These are phyloP conservation scores for Catostylus mosaicus DNA, from an alignment of 30 jellyfish, hydroid and myxozoan species.

Conservation along the genomic window DNA sequence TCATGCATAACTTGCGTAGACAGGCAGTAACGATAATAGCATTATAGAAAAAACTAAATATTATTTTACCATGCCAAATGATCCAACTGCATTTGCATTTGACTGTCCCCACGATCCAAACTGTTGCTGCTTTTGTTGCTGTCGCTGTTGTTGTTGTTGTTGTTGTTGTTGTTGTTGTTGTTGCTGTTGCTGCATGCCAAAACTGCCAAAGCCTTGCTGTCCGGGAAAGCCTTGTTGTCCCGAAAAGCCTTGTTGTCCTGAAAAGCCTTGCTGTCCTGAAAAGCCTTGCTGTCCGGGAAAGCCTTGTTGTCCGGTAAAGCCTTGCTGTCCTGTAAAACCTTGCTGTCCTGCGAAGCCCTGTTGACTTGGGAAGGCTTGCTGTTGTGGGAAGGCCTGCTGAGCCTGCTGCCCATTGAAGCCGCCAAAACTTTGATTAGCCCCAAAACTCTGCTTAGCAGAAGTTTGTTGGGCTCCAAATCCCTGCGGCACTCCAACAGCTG, in stretches of 20 bases:
- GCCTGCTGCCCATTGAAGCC: slow-evolving; percentile 1
- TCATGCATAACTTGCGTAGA: too few relatives aligned
- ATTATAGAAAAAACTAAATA: not conserved
- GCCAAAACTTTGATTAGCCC: slow-evolving; percentile 37
- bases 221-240: not conserved
- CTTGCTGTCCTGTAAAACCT: not conserved
- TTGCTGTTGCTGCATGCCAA: slow-evolving; percentile 29
- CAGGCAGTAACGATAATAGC: too few relatives aligned
- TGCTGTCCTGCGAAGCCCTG: slow-evolving; percentile 10
- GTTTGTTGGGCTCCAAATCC: slow-evolving; percentile 54
- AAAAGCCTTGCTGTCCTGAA: not conserved
- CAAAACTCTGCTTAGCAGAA: slow-evolving; percentile 32
- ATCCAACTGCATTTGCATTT: slow-evolving; percentile 30
- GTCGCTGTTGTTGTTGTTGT: slow-evolving; percentile 42
- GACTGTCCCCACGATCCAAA: slow-evolving; percentile 82
- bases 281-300: not conserved
- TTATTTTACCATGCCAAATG: slow-evolving; percentile 59
- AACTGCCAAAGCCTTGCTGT: slow-evolving; percentile 9
- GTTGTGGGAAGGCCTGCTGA: not conserved
- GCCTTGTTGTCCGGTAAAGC: not conserved
- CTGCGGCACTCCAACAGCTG: slow-evolving; percentile 16
- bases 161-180: slow-evolving; percentile 55
- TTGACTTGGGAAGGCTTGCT: not conserved
- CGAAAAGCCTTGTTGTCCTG: not conserved
- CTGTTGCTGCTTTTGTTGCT: slow-evolving; percentile 62